Conservation (phyloP, 2,797 vertebrate genomes). For the Aeoliscus strigatus region DNA sequence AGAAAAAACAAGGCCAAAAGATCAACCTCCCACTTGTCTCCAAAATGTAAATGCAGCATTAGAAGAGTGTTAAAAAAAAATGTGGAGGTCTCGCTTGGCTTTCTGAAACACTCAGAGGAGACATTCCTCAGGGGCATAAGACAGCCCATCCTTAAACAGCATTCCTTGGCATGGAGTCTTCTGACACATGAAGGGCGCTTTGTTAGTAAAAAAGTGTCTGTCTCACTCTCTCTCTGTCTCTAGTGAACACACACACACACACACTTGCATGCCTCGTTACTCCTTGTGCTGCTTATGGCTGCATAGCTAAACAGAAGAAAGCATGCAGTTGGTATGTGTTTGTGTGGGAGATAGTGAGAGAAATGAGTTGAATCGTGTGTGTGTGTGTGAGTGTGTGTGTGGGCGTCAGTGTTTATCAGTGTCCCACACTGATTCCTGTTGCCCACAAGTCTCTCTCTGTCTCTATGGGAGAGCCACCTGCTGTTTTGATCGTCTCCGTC, state of each 20-base stretch:
- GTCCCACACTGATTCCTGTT: conserved; percentile 38
- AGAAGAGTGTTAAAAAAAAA: neutral
- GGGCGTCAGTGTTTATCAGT: conserved; percentile 27
- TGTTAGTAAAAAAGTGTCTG: conserved; percentile 56
- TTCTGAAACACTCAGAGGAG: conserved; percentile 18
- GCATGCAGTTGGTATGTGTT: conserved; percentile 8
- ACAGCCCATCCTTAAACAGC: conserved; percentile 66
- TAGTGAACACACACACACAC: conserved; percentile 10
- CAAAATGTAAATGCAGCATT: conserved; percentile 2
- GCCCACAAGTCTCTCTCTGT: conserved; percentile 16
- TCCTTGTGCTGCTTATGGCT: conserved; percentile 36
- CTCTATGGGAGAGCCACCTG: conserved; percentile 59
- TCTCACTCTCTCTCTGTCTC: conserved; percentile 18
- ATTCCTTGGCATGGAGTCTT: conserved; percentile 68
- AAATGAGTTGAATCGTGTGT: neutral
- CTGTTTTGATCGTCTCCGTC: conserved; percentile 56
- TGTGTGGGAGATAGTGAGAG: neutral
- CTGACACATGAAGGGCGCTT: conserved; percentile 72
- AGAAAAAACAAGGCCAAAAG: neutral
- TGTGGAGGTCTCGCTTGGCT: neutral
- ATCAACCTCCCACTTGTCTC: conserved; percentile 12
- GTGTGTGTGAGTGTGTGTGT: conserved; percentile 33
- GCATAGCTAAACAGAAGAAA: conserved; percentile 43
- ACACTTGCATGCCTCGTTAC: conserved; percentile 37
- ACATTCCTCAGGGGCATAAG: conserved; percentile 63